Conservation (phyloP, 2,797 vertebrate genomes). For the Chrysolophus pictus region DNA sequence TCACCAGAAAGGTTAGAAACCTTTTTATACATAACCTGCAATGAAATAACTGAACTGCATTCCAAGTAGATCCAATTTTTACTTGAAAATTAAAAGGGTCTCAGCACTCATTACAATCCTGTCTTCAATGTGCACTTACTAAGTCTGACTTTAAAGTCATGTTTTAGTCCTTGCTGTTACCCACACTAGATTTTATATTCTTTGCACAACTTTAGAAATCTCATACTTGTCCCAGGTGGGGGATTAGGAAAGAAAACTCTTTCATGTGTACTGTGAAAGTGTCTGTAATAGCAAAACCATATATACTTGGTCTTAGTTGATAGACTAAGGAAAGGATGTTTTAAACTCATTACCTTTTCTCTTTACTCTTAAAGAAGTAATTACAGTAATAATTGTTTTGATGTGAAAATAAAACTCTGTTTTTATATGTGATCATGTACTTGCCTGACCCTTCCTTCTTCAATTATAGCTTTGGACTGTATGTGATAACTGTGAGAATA, state of each 20-base stretch:
- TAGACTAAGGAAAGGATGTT: neutral
- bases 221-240: neutral
- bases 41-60: neutral
- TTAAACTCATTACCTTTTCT: neutral
- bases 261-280: neutral
- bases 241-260: neutral
- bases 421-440: neutral
- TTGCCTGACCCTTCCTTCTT: neutral
- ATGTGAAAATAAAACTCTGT: conserved; percentile 48
- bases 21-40: neutral
- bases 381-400: neutral
- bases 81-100: neutral
- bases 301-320: neutral
- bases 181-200: neutral
- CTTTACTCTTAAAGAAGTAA: neutral
- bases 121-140: conserved; percentile 5
- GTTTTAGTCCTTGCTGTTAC: neutral
- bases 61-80: neutral
- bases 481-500: neutral
- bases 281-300: neutral
- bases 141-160: neutral
- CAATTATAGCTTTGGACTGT: neutral
- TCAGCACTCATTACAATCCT: neutral
- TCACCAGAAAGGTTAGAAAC: neutral
- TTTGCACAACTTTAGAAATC: neutral